These are phyloP conservation scores for Fregata magnificens DNA, from an alignment of 2,113 vertebrate genomes.

Conservation along the genomic window DNA sequence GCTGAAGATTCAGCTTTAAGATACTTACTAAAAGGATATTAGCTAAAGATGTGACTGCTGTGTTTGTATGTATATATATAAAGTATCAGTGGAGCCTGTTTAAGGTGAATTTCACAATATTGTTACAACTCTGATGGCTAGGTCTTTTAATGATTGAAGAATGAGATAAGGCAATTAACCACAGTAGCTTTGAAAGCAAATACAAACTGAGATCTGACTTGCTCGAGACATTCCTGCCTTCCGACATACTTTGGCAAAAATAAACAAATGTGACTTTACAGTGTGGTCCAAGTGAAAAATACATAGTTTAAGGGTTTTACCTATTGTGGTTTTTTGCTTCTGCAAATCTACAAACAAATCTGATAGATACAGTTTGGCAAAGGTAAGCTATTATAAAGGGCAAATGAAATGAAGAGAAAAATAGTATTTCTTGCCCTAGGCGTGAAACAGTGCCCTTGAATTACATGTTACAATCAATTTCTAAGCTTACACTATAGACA, in stretches of 20 bases:
- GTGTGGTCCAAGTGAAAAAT: not conserved
- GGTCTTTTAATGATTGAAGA: not conserved
- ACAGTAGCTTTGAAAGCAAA: not conserved
- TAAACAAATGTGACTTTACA: not conserved
- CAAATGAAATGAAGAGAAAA: slow-evolving; percentile 46
- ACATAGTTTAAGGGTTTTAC: not conserved
- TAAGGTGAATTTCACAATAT: not conserved
- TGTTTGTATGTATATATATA: not conserved
- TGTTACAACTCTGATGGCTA: not conserved
- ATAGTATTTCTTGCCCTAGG: slow-evolving; percentile 32
- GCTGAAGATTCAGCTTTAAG: not conserved
- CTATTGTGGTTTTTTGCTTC: not conserved
- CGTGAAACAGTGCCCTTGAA: slow-evolving; percentile 54
- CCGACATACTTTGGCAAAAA: not conserved
- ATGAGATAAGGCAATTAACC: not conserved
- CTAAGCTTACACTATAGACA: slow-evolving; percentile 57
- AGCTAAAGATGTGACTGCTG: not conserved
- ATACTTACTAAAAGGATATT: not conserved
- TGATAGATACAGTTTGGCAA: not conserved
- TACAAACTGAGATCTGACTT: not conserved
- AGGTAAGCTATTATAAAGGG: not conserved
- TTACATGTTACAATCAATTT: slow-evolving; percentile 70
- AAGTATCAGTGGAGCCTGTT: not conserved
- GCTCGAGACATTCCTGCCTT: not conserved
- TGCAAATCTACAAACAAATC: not conserved